Percentiles rank a stretch among this genome's conserved stretches.
These are phyloP conservation scores for Dicerorhinus sumatrensis DNA, from an alignment of 2,113 vertebrate species.

Conservation along the genomic window DNA sequence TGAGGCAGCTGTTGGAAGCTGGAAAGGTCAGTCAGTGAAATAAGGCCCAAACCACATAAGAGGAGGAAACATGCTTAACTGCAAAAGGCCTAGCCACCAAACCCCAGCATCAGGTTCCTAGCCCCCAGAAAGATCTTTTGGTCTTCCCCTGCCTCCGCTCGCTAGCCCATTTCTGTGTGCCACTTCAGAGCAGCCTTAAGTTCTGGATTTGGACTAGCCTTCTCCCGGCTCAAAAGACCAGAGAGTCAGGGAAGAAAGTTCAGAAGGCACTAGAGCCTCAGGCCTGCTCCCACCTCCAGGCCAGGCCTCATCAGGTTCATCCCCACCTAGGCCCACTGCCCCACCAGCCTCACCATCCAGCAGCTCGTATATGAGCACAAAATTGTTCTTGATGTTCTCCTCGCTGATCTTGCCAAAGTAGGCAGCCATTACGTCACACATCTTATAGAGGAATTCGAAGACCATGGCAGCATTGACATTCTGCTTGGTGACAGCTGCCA, in stretches of 20 bases:
- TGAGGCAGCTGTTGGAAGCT: conserved; percentile 9
- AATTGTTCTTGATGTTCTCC: conserved; percentile 99
- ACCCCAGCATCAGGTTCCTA: background rate
- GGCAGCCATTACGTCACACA: conserved; percentile 99
- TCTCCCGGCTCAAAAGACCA: conserved; percentile 39
- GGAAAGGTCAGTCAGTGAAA: background rate
- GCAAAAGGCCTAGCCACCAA: background rate
- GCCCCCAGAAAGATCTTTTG: background rate
- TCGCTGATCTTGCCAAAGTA: conserved; percentile 99
- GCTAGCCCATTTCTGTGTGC: conserved; percentile 37
- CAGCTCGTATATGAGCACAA: conserved; percentile 99
- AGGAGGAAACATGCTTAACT: background rate
- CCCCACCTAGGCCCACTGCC: background rate
- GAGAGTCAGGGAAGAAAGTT: conserved; percentile 21
- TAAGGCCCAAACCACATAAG: conserved; percentile 20
- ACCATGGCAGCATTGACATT: conserved; percentile 99
- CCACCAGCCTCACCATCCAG: conserved; percentile 92
- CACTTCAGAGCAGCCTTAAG: background rate
- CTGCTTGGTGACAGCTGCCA: conserved; percentile 99
- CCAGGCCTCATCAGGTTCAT: background rate
- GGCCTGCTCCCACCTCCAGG: background rate
- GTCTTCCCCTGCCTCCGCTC: background rate
- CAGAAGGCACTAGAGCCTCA: background rate
- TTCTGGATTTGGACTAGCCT: background rate
- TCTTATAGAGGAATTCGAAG: conserved; percentile 99